Evolutionary conservation across 2,113 vertebrate genomes (phyloP).

Genomic region (Atrichornis clamosus): DNA sequence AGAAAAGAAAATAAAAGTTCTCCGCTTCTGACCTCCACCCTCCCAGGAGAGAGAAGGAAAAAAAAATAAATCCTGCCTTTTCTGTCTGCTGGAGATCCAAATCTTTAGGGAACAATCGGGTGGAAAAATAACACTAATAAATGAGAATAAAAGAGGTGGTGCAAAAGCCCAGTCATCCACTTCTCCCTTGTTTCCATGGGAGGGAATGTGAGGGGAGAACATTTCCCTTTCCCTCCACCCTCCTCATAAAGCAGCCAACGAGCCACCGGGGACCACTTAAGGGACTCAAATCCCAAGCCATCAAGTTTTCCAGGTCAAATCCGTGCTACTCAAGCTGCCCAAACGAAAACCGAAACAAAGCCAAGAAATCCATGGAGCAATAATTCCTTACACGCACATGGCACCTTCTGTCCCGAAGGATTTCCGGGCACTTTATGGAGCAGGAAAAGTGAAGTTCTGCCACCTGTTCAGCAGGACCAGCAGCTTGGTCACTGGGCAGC

Average conservation of each 20-base stretch:
- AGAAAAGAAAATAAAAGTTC: neutral
- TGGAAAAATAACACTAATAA: conserved; percentile 12
- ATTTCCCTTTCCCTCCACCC: neutral
- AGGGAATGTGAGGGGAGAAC: neutral
- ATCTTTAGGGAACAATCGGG: neutral
- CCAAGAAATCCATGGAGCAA: neutral
- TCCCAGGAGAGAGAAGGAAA: neutral
- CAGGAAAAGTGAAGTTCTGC: neutral
- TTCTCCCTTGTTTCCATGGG: neutral
- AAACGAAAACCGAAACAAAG: neutral
- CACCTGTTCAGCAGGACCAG: neutral
- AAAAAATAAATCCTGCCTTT: neutral
- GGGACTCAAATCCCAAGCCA: conserved; percentile 9
- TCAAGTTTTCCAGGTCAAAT: conserved; percentile 21
- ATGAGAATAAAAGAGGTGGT: neutral
- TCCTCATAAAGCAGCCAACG: conserved; percentile 37
- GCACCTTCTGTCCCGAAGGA: neutral
- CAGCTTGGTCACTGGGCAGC: neutral
- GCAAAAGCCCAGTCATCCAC: neutral
- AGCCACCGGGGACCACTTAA: conserved; percentile 41
- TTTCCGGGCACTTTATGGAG: neutral
- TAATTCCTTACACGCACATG: neutral
- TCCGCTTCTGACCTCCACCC: neutral
- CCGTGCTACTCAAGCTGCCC: neutral
- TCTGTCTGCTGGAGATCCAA: neutral